phyloP scores from a whole-genome alignment of 2,888 invertebrate species.

The Heliconius ethilla region DNA sequence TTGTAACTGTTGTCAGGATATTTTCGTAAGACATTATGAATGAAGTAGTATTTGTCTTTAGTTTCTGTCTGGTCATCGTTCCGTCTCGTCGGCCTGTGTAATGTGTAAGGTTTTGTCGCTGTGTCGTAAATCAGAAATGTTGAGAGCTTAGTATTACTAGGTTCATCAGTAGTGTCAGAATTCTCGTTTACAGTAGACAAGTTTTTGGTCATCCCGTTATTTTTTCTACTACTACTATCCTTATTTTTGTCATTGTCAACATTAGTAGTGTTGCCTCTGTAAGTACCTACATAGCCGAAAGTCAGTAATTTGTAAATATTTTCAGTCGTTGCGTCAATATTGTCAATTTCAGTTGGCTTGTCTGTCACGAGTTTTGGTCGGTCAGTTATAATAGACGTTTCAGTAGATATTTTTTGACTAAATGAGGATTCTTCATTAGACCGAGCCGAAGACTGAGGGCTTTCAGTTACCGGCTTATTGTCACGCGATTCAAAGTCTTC shows the following conservation, averaged over 20 bases:
- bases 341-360: constrained; percentile 48
- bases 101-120: constrained; percentile 69
- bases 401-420: constrained; percentile 48
- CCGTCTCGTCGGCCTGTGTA: constrained; percentile 70
- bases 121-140: constrained; percentile 74
- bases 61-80: constrained; percentile 63
- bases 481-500: constrained; percentile 57
- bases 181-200: constrained; percentile 61
- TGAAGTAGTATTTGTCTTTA: constrained; percentile 71
- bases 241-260: constrained; percentile 43
- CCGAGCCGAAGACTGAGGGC: constrained; percentile 67
- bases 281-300: constrained; percentile 77
- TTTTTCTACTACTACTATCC: constrained; percentile 50
- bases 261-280: constrained; percentile 58
- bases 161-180: constrained; percentile 49
- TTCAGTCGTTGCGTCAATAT: constrained; percentile 61
- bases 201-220: constrained; percentile 65
- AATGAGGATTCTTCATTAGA: constrained; percentile 59
- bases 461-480: constrained; percentile 59
- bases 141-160: constrained; percentile 61
- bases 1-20: constrained; percentile 53
- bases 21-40: constrained; percentile 72
- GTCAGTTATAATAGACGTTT: constrained; percentile 46
- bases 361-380: constrained; percentile 43
- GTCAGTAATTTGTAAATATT: constrained; percentile 75